Percentiles rank a stretch among this genome's conserved stretches.
Conservation (phyloP, 2,888 invertebrate genomes). For the Phytoseiulus persimilis region DNA sequence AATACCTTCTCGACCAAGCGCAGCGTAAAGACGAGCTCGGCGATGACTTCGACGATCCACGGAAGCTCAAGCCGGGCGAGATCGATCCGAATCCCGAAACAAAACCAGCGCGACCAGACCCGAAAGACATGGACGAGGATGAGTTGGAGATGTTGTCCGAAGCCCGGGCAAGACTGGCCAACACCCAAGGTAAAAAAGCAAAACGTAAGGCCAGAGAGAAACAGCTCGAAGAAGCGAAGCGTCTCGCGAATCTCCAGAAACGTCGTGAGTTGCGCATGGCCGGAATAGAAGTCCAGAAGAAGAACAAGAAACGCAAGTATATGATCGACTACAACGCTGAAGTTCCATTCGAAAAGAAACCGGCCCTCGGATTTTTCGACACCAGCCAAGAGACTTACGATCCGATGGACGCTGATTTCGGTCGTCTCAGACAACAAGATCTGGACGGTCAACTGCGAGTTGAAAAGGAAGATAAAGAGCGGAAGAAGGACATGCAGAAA, state of each 20-base stretch:
- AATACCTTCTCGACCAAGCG: conserved; percentile 92
- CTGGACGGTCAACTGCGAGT: conserved; percentile 81
- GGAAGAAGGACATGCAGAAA: conserved; percentile 89
- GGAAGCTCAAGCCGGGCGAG: conserved; percentile 95
- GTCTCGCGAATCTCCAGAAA: conserved; percentile 92
- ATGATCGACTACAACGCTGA: conserved; percentile 95
- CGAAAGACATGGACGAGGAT: conserved; percentile 99
- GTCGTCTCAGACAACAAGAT: conserved; percentile 78
- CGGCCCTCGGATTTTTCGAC: conserved; percentile 85
- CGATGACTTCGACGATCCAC: conserved; percentile 78
- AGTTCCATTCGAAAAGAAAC: conserved; percentile 91
- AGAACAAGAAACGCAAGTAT: conserved; percentile 57
- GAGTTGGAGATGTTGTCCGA: conserved; percentile 99
- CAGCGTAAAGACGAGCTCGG: conserved; percentile 92
- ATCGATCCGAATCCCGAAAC: conserved; percentile 99
- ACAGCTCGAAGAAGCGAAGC: conserved; percentile 91
- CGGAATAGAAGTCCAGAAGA: conserved; percentile 62
- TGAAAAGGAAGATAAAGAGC: conserved; percentile 83
- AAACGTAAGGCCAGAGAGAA: conserved; percentile 78
- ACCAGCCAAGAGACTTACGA: conserved; percentile 80
- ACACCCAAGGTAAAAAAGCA: conserved; percentile 78
- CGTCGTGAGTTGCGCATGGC: conserved; percentile 93
- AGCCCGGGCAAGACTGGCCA: conserved; percentile 92
- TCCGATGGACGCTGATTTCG: conserved; percentile 80
- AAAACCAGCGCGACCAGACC: conserved; percentile 96